A percentile compares a stretch with the other conserved stretches of the same genome.
Conservation (phyloP, 2,797 vertebrate genomes). For the Netta rufina region DNA sequence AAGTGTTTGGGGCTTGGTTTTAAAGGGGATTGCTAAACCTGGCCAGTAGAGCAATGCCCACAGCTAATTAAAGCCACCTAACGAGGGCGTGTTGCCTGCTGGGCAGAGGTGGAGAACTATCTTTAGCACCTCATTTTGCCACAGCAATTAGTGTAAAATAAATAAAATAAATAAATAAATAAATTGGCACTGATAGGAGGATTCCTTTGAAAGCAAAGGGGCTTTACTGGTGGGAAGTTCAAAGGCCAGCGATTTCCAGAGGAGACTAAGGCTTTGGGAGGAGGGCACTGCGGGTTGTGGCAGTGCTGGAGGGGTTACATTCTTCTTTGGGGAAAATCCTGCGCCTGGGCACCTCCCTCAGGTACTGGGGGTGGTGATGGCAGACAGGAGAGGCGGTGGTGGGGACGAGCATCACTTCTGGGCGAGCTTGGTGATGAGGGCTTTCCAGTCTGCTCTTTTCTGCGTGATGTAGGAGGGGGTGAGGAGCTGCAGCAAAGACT, state of each 20-base stretch:
- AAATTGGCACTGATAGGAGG: background rate
- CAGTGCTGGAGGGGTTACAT: slow-evolving; percentile 62
- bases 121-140: background rate
- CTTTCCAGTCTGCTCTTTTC: slow-evolving; percentile 90
- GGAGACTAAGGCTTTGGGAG: slow-evolving; percentile 50
- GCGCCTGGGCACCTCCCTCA: slow-evolving; percentile 33
- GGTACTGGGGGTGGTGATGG: slow-evolving; percentile 41
- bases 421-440: slow-evolving; percentile 80
- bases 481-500: slow-evolving; percentile 83
- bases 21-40: background rate
- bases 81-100: background rate
- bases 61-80: background rate
- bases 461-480: slow-evolving; percentile 91
- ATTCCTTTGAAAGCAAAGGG: slow-evolving; percentile 27
- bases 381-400: background rate
- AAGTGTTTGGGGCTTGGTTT: background rate
- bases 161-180: slow-evolving; percentile 23
- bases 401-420: slow-evolving; percentile 58
- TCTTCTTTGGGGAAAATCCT: slow-evolving; percentile 54
- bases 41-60: background rate
- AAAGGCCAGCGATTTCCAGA: background rate
- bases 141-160: background rate
- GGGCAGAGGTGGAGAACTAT: background rate
- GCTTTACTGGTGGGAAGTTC: background rate
- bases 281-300: background rate